phyloP scores from a whole-genome alignment of 2,113 vertebrate genomes.

The Brachirus orientalis region DNA sequence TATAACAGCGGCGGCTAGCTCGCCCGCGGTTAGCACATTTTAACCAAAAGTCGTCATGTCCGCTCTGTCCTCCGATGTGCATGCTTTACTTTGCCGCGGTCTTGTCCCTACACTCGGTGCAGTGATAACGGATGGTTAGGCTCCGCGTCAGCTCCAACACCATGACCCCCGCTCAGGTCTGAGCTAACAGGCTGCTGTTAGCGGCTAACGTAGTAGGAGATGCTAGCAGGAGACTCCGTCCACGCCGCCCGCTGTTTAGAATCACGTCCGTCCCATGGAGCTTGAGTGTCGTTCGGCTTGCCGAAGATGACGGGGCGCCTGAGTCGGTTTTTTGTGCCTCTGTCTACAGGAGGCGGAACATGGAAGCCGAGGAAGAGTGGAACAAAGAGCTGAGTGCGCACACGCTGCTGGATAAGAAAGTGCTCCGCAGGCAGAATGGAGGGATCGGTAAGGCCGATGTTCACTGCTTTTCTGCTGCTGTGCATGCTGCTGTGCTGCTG shows the following conservation, averaged over 20 bases:
- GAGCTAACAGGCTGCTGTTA: slow-evolving; percentile 21
- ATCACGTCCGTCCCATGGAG: slow-evolving; percentile 50
- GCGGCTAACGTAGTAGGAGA: slow-evolving; percentile 33
- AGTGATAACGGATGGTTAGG: background rate
- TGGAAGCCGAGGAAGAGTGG: slow-evolving; percentile 76
- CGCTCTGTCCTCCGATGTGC: background rate
- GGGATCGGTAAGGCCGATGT: slow-evolving; percentile 40
- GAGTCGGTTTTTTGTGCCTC: slow-evolving; percentile 39
- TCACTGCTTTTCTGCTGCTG: no score
- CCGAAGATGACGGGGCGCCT: slow-evolving; percentile 52
- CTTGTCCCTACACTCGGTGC: background rate
- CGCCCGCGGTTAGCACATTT: background rate
- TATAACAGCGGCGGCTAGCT: slow-evolving; percentile 15
- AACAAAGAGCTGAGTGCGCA: slow-evolving; percentile 58
- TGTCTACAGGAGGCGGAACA: slow-evolving; percentile 73
- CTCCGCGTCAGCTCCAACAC: background rate
- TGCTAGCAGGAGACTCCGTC: slow-evolving; percentile 18
- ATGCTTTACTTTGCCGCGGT: background rate
- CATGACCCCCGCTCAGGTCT: slow-evolving; percentile 25
- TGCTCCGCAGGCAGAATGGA: slow-evolving; percentile 49
- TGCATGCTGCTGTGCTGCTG: background rate
- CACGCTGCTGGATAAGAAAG: slow-evolving; percentile 63
- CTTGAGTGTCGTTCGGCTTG: slow-evolving; percentile 40
- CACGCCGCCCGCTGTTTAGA: background rate
- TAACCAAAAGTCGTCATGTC: slow-evolving; percentile 16